A percentile compares a stretch with the other conserved stretches of the same genome.
These are phyloP conservation scores for Buathra laborator DNA, from an alignment of 2,888 invertebrate genomes.

Conservation along the genomic window DNA sequence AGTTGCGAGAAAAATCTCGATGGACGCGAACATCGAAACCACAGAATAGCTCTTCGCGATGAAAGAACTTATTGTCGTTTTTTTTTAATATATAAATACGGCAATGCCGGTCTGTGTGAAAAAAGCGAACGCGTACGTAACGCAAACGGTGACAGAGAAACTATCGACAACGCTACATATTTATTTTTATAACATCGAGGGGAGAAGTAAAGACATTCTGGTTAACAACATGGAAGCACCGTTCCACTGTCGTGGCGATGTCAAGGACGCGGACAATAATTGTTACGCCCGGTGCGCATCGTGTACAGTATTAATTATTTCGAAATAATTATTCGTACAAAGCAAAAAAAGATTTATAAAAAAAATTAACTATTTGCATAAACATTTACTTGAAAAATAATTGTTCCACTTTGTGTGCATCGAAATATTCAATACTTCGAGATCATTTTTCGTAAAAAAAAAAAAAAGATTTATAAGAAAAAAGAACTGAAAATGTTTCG, in stretches of 20 bases:
- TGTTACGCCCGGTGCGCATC: conserved; percentile 15
- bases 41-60: background rate
- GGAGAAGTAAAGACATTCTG: conserved; percentile 37
- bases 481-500: background rate
- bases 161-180: conserved; percentile 1
- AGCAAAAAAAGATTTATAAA: too few relatives aligned
- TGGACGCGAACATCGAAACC: background rate
- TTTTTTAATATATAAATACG: background rate
- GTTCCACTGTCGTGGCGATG: conserved; percentile 31
- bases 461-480: too few relatives aligned
- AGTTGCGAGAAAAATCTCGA: conserved; percentile 2
- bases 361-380: too few relatives aligned
- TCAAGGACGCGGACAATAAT: conserved; percentile 39
- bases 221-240: conserved; percentile 39
- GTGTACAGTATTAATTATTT: background rate
- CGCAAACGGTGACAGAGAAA: background rate
- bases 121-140: background rate
- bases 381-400: too few relatives aligned
- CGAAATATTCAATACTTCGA: too few relatives aligned
- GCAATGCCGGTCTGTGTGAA: background rate
- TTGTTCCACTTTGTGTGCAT: too few relatives aligned
- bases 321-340: background rate
- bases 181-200: conserved; percentile 50
- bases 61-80: background rate
- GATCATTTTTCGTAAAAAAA: too few relatives aligned